Base-by-base conservation (phyloP, 2,797 vertebrate species). In the Gambelia wislizenii region DNA sequence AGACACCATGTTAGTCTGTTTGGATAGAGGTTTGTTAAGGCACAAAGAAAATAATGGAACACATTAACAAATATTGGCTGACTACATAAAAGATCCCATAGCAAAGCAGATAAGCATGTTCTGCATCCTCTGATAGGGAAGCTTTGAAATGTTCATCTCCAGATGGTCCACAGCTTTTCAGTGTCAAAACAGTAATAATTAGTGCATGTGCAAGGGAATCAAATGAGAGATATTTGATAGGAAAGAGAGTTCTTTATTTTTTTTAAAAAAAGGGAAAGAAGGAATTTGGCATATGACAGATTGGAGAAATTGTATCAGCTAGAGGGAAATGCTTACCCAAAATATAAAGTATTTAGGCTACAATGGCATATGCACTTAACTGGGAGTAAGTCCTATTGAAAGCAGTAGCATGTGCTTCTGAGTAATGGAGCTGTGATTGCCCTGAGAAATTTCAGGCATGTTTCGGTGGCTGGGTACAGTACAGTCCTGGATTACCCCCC, bases 161-260 rank as follows among this genome's bases (percentile, higher is more conserved):
- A 25, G 44, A 52, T 1, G 1, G 84, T 36, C 67, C 84, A 82
- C 56, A 89, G 70, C 30, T 83, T 89, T 56, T 64, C 56, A 79
- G 84, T 89, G 70, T 56, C 72, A 14, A 30, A 91, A 81, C 30
- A 72, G 8, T 16, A 90, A 85, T 84, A 88, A 78, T 25, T n/a
- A 87, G 22, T 44, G 54, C 18, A 54, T 0, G 42, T 39, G 36
- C 22, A 86, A 86, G 91, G 80, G 39, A 64, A 54, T 81, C 81
- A 74, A 84, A 20, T 54, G 30, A 87, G 74, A 27, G 80, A 2
- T 80, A 22, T 75, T 72, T 89, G 84, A 87, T 30, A 85, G 36
- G 69, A 79, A 80, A 59, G 18, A 8, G 52, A 88, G 89, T 39
- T 75, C 16, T 75, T 42, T 75, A 69, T 8, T 12, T 14, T 30